Base-by-base conservation (phyloP, 1,140 invertebrate genomes). In the Saccostrea glomerata region DNA sequence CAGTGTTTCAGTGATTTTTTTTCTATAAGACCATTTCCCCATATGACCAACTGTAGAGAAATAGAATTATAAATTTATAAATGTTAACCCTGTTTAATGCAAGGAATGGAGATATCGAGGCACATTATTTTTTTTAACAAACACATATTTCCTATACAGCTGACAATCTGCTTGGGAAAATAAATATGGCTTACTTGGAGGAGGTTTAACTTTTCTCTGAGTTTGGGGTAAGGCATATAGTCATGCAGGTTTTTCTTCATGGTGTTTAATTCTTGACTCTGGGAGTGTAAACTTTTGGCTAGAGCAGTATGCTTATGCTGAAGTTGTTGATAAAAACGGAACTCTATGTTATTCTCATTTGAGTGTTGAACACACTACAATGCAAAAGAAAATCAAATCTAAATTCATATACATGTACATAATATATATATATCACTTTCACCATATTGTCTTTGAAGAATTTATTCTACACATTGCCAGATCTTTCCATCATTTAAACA, bases 271-370 rank as follows among this genome's bases (percentile, higher is more conserved):
- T 73, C 60, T 66, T 84, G 40, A 66, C 70, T 87, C 82, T 90
- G 90, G 23, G 77, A 73, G 6, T 82, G n/a, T 47, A 90, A 82
- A 20, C 25, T 87, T 58, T 58, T 36, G 5, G 66, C 88, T 54
- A 90, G 63, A 54, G 83, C 23, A 17, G 85, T 73, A 17, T 90
- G 90, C 82, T 90, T 90, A 1, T 82, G 63, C 70, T 77, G 82
- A 55, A 90, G 84, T 82, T 90, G 90, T n/a, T 86, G 85, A 5
- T 88, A 88, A 58, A 90, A 86, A 20, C 86, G 84, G 40, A 85
- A 86, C 63, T 89, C 85, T 30, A 87, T 85, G 13, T 87, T 85
- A 23, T 86, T 30, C 70, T 88, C 87, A 54, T 47, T 83, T 25
- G 82, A 58, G 56, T 87, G 47, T 30, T 60, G 54, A 66, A 66